Evolutionary conservation across 2,888 invertebrate species (phyloP), one percentile per base, ranked within the genome.

Genomic region (Cephalotes varians): DNA sequence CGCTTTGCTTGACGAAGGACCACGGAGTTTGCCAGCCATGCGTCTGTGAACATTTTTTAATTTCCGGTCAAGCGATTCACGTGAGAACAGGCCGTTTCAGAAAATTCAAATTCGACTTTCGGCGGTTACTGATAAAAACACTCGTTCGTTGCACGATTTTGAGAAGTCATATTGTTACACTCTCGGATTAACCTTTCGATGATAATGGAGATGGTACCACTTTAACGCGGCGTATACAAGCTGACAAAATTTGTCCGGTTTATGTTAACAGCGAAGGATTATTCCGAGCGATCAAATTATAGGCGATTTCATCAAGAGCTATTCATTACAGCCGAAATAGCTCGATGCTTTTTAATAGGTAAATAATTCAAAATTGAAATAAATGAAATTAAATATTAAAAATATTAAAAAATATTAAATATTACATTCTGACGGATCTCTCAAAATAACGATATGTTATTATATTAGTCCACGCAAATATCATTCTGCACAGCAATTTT

Each of bases 21-120:
- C 94, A 94, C 93, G 90, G 94, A 94, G 94, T 94, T 94, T 93
- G 94, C 94, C 94, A 94, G 94, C 94, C 94, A 94, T 94, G 94
- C 94, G 94, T 94, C 94, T 94, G 94, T 94, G 94, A 94, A 94
- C 94, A 94, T 94, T 93, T 93, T 93, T 91, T 90, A 93, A 94
- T 92, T 93, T 93, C 92, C 93, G 89, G 90, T 92, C 92, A 93
- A 91, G 89, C 90, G 86, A 88, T 88, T 81, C 87, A 90, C 87
- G 85, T 86, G 81, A 90, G 71, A 82, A 81, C 40, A 83, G 21
- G 37, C 60, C 82, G 37, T 76, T 82, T 77, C 64, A 71, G 37
- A 72, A 79, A 79, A 79, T 67, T 79, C 47, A 79, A 71, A 72
- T 56, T 79, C 34, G 72, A 44, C 18, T 54, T 54, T 71, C 77